Conservation (phyloP, 2,113 vertebrate species). For the Microcebus murinus region DNA sequence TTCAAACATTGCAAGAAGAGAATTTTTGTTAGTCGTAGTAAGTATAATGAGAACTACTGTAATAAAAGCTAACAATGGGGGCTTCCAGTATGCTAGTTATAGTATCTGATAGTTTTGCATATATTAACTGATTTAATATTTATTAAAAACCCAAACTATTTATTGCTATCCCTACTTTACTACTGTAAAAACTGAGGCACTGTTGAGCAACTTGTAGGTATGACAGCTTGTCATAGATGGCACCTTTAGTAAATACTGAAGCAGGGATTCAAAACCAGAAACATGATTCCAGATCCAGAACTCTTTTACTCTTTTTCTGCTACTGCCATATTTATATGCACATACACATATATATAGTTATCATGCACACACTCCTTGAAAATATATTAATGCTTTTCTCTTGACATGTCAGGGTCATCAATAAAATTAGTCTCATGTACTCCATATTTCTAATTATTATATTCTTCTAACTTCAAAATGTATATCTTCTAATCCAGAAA, state of each 20-base stretch:
- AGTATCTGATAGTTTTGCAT: not conserved
- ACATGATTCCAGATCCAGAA: not conserved
- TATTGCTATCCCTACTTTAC: not conserved
- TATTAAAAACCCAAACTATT: not conserved
- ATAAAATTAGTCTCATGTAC: not conserved
- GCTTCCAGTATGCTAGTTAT: not conserved
- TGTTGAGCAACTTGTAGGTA: not conserved
- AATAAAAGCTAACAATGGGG: not conserved
- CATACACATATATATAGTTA: too few species aligned
- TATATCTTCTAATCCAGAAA: not conserved
- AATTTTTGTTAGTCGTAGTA: not conserved
- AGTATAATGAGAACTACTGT: not conserved
- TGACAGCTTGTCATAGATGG: not conserved
- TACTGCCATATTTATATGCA: not conserved
- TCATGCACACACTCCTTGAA: not conserved
- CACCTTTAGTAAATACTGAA: not conserved
- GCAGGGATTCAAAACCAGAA: not conserved
- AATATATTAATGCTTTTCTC: not conserved
- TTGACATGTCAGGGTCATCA: not conserved
- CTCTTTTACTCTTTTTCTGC: not conserved
- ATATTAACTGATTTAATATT: not conserved
- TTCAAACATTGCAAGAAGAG: not conserved
- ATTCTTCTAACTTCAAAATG: not conserved
- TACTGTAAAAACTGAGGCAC: not conserved
- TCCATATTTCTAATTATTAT: not conserved